Evolutionary conservation across 1,140 invertebrate genomes (phyloP).

Genomic region (Glossosoma conforme): DNA sequence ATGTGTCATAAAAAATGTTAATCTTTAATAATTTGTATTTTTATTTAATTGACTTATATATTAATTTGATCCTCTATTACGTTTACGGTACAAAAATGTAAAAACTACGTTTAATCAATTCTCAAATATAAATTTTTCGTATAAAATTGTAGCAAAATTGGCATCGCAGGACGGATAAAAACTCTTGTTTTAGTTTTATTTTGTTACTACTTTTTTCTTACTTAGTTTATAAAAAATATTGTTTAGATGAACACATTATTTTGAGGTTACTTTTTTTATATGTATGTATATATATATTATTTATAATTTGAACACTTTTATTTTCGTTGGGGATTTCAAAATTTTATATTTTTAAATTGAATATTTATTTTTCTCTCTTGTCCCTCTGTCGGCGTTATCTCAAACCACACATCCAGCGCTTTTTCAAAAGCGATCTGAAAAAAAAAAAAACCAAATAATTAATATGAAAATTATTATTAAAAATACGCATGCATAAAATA

Average conservation of each 20-base stretch:
- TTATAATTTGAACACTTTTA: conserved; percentile 29
- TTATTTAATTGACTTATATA: no score
- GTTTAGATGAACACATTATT: conserved; percentile 32
- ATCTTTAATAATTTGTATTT: no score
- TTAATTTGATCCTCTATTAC: conserved; percentile 1
- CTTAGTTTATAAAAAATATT: conserved; percentile 6
- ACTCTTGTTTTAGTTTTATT: conserved; percentile 8
- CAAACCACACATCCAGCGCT: conserved; percentile 40
- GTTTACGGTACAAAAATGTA: conserved; percentile 15
- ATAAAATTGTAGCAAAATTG: conserved; percentile 24
- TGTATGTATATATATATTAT: conserved; percentile 12
- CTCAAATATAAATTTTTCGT: conserved; percentile 12
- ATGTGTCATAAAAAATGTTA: no score
- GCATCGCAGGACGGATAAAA: conserved; percentile 23
- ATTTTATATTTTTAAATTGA: conserved; percentile 1
- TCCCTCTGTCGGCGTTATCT: conserved; percentile 42
- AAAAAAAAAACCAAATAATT: no score
- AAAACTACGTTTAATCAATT: conserved; percentile 10
- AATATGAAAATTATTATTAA: no score
- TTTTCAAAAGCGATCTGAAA: conserved; percentile 50
- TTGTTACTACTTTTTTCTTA: conserved; percentile 2
- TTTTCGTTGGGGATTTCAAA: conserved; percentile 21
- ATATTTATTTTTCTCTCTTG: conserved; percentile 14
- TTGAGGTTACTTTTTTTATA: conserved; percentile 13
- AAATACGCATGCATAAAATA: no score